Conservation (phyloP, 2,113 vertebrate genomes). For the Peromyscus leucopus region DNA sequence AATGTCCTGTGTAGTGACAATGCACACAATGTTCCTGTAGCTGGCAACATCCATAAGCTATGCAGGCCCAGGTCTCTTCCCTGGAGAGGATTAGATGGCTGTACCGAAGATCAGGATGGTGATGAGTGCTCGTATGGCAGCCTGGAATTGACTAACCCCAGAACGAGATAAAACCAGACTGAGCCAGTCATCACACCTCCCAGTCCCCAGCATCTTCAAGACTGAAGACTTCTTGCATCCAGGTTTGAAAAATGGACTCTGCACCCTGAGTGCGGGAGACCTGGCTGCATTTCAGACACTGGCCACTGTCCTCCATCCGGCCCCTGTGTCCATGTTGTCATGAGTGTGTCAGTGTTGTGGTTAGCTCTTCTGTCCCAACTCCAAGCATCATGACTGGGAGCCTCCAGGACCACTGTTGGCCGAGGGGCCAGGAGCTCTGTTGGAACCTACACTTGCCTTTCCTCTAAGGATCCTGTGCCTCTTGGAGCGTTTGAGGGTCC, state of each 20-base stretch:
- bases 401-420: neutral
- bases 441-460: neutral
- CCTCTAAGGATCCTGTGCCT: neutral
- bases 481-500: neutral
- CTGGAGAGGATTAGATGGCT: neutral
- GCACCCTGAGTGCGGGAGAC: fast-evolving
- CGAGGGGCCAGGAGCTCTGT: neutral
- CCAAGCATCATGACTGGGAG: neutral
- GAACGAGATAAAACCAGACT: neutral
- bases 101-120: neutral
- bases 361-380: neutral
- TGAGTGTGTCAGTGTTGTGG: fast-evolving
- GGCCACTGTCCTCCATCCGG: fast-evolving
- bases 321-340: neutral
- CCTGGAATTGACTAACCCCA: neutral
- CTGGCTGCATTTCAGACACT: neutral
- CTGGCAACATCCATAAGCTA: neutral
- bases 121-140: neutral
- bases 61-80: neutral
- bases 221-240: neutral
- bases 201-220: neutral
- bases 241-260: neutral
- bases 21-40: neutral
- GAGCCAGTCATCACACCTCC: neutral
- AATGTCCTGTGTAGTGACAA: neutral